Evolutionary conservation across 2,113 vertebrate species (phyloP), one percentile per base, ranked within the genome.

Genomic region (Daboia siamensis): DNA sequence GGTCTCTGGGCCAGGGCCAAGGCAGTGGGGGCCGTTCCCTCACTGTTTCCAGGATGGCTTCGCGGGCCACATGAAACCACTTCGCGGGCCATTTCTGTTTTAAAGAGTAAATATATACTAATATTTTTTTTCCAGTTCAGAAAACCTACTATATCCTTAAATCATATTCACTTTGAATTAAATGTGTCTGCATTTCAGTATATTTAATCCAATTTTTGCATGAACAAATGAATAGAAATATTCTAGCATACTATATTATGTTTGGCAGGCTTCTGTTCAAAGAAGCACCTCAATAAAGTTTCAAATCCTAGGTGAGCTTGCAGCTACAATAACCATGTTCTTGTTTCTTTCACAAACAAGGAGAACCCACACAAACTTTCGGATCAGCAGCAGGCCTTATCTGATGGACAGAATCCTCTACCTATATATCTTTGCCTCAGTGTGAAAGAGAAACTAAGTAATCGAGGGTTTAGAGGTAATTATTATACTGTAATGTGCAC

Each of bases 401-500:
- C 92, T 59, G 95, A 92, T 20, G 98, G 98, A 84, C 98, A 98
- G 96, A 98, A 98, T 93, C 98, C 98, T 21, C 93, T 98, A 86
- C 98, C 98, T 85, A 97, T 99, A 95, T 98, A 98, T 96, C 98
- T 98, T 56, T 98, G 98, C 90, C 97, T 98, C 95, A 98, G 98
- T 95, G 97, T 98, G 94, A 99, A 98, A 96, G 97, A 97, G 80
- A 98, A 97, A 95, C 92, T 96, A 94, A 97, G 97, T 93, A 97
- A 97, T 95, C 92, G 96, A 93, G 97, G 97, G 93, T 97, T 98
- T 93, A 97, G 97, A 97, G 98, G 98, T 98, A 98, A 97, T 86
- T 89, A 80, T 59, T 61, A 84, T 54, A 86, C 17, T 92, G n/a
- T 56, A 90, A 95, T 59, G 0, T 93, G 44, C 11, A 26, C n/a